These are phyloP conservation scores for Eleutherodactylus coqui DNA, from an alignment of 2,797 vertebrate species.

Conservation along the genomic window DNA sequence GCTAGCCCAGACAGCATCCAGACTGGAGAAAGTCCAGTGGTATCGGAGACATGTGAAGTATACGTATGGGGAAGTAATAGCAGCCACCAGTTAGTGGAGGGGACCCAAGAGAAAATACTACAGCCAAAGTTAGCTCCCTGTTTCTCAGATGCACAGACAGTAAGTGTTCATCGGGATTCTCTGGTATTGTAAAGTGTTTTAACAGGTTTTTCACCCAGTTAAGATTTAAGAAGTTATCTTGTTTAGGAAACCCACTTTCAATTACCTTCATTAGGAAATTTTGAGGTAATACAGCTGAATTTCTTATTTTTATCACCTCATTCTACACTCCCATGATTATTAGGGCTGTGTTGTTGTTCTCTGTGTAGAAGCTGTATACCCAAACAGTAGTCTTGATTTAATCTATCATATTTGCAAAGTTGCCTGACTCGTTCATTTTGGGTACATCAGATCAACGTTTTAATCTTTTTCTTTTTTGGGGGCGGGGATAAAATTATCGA, in stretches of 20 bases:
- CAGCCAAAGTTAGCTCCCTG: slow-evolving; percentile 84
- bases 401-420: too few species aligned
- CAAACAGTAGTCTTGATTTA: too few species aligned
- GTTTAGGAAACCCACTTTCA: not conserved
- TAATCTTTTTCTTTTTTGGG: too few species aligned
- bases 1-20: slow-evolving; percentile 97
- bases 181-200: not conserved
- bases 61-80: slow-evolving; percentile 89
- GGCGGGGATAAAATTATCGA: too few species aligned
- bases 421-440: too few species aligned
- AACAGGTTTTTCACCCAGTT: not conserved
- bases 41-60: slow-evolving; percentile 96
- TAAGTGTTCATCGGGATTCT: slow-evolving; percentile 68
- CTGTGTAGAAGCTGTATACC: too few species aligned
- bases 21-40: slow-evolving; percentile 87
- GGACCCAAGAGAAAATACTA: slow-evolving; percentile 84
- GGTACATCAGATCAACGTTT: too few species aligned
- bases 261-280: not conserved
- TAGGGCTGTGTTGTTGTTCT: too few species aligned
- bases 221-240: too few species aligned
- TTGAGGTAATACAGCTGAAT: not conserved
- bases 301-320: too few species aligned
- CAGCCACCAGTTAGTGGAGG: slow-evolving; percentile 84
- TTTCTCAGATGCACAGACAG: slow-evolving; percentile 84
- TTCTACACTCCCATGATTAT: too few species aligned